These are phyloP conservation scores for Halcyon chelicuti DNA, from an alignment of 2,797 vertebrate species.

Conservation along the genomic window DNA sequence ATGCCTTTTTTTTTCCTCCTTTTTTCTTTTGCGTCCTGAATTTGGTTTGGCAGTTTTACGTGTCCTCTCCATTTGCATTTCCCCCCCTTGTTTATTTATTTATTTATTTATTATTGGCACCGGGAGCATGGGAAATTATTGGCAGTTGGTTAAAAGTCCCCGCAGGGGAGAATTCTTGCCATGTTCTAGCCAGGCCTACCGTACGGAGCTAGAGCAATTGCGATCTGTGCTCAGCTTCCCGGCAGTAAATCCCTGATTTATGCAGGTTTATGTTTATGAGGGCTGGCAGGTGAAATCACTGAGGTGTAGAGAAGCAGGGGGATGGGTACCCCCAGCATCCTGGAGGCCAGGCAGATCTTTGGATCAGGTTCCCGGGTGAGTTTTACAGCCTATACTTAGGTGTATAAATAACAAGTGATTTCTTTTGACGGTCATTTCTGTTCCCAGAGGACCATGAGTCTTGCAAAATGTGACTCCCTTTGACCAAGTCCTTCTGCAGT, in stretches of 20 bases:
- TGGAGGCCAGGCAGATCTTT: neutral
- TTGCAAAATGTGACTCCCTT: neutral
- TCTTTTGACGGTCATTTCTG: neutral
- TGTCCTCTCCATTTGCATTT: slow-evolving; percentile 22
- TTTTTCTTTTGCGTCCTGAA: slow-evolving; percentile 30
- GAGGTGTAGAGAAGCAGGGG: neutral
- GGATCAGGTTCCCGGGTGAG: neutral
- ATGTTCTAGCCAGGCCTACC: slow-evolving; percentile 3
- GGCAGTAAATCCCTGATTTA: slow-evolving; percentile 10
- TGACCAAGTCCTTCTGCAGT: fast-evolving
- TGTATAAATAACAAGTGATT: neutral
- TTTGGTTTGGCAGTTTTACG: slow-evolving; percentile 41
- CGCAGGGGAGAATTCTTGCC: slow-evolving; percentile 48
- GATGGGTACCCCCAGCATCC: neutral
- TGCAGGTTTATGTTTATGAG: neutral
- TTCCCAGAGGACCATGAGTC: neutral
- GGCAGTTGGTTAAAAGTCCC: slow-evolving; percentile 55
- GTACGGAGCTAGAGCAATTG: slow-evolving; percentile 52
- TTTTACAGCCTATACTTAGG: neutral
- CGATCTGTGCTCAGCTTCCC: slow-evolving; percentile 21
- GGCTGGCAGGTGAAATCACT: neutral
- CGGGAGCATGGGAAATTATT: slow-evolving; percentile 45
- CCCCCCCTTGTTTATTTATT: neutral
- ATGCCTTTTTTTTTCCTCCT: neutral
- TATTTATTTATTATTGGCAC: slow-evolving; percentile 46